phyloP scores from a whole-genome alignment of 2,888 invertebrate species.

The Heterodera filipjevi region DNA sequence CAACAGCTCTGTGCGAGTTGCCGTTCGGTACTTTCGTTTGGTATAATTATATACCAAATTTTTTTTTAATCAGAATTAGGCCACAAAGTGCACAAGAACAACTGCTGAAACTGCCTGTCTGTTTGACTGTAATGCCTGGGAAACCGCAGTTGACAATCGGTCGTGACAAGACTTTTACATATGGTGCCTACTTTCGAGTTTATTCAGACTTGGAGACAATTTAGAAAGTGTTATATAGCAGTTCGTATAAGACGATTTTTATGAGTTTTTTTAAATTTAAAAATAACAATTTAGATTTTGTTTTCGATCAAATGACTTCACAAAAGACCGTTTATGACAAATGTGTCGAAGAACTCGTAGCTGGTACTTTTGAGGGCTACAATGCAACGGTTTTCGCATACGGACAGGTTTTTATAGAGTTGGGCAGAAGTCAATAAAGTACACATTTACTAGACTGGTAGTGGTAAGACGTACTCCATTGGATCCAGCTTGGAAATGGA shows the following conservation, averaged over 20 bases:
- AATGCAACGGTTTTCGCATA: constrained; percentile 97
- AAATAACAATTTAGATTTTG: constrained; percentile 74
- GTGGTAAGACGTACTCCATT: constrained; percentile 98
- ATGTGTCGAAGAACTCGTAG: constrained; percentile 83
- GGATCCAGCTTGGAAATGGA: constrained; percentile 88
- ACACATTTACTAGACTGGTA: constrained; percentile 79
- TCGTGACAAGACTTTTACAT: constrained; percentile 52
- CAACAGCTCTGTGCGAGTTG: constrained; percentile 31
- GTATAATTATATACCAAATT: not conserved
- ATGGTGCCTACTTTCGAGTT: not conserved
- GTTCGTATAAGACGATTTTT: no score
- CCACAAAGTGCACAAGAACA: constrained; percentile 89
- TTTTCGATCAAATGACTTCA: constrained; percentile 80
- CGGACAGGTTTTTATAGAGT: constrained; percentile 74
- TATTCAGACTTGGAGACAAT: no score
- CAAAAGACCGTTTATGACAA: constrained; percentile 78
- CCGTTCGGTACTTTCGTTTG: constrained; percentile 27
- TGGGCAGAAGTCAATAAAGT: not conserved
- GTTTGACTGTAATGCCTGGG: constrained; percentile 84
- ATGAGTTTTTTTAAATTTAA: no score
- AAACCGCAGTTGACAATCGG: constrained; percentile 83
- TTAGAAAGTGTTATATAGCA: no score
- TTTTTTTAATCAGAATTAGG: constrained; percentile 76
- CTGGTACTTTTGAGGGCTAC: constrained; percentile 90
- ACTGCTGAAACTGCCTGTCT: constrained; percentile 90